A percentile compares a stretch with the other conserved stretches of the same genome.
Conservation (phyloP, 1,140 invertebrate genomes). For the Goniozus legneri region DNA sequence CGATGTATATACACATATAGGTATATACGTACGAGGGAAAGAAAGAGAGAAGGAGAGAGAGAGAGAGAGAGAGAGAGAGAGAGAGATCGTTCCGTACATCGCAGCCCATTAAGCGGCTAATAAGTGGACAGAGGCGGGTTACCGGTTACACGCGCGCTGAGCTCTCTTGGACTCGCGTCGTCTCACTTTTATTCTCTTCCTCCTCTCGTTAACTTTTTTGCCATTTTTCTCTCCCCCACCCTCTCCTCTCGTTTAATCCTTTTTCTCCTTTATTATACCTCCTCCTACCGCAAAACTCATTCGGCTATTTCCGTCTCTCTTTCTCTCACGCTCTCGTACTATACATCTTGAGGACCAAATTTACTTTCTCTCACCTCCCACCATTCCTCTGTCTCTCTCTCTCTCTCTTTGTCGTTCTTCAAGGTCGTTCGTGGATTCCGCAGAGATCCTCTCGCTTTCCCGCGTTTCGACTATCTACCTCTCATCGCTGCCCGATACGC, state of each 20-base stretch:
- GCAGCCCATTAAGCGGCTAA: conserved; percentile 32
- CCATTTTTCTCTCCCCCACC: background rate
- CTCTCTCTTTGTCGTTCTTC: background rate
- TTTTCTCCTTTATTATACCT: too few relatives aligned
- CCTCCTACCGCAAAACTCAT: conserved; percentile 10
- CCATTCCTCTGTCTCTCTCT: background rate
- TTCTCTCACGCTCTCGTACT: background rate
- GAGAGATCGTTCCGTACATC: conserved; percentile 27
- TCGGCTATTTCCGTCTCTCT: background rate
- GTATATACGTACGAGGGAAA: too few relatives aligned
- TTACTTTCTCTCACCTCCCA: conserved; percentile 2
- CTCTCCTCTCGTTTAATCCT: too few relatives aligned
- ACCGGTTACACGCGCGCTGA: conserved; percentile 23
- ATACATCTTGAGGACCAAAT: too few relatives aligned
- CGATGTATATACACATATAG: too few relatives aligned
- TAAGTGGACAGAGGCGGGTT: conserved; percentile 32
- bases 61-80: too few relatives aligned
- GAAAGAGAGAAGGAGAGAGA: too few relatives aligned
- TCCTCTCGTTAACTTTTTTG: background rate
- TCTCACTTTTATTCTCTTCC: background rate
- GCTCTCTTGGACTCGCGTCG: background rate
- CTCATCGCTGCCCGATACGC: too few relatives aligned
- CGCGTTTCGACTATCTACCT: too few relatives aligned
- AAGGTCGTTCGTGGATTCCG: background rate
- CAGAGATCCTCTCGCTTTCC: too few relatives aligned